Conservation (phyloP, 1,140 invertebrate species). For the Probaryconus sp. region DNA sequence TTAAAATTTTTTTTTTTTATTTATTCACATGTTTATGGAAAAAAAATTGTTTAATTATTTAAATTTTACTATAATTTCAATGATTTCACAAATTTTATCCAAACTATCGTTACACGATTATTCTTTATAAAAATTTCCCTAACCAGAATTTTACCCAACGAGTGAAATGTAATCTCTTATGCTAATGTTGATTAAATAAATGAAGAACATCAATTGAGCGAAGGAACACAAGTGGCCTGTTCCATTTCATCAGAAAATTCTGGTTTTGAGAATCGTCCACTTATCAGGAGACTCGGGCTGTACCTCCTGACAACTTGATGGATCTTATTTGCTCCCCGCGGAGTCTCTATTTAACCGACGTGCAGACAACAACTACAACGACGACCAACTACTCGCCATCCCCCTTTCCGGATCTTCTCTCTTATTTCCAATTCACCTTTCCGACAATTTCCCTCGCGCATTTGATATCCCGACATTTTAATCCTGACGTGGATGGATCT, state of each 20-base stretch:
- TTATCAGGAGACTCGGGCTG: constrained; percentile 49
- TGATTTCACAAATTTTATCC: no score
- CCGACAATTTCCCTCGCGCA: constrained; percentile 67
- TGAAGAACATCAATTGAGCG: constrained; percentile 42
- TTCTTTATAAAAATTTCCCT: no score
- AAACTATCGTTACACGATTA: no score
- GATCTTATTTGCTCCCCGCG: constrained; percentile 76
- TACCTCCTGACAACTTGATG: constrained; percentile 73
- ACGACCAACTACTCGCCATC: constrained; percentile 59
- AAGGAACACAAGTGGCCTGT: constrained; percentile 34
- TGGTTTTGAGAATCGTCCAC: constrained; percentile 52
- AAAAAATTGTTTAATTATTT: no score
- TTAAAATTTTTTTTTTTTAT: no score
- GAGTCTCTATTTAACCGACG: constrained; percentile 65
- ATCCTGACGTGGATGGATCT: constrained; percentile 78
- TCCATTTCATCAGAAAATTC: constrained; percentile 53
- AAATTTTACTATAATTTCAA: no score
- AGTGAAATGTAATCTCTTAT: no score
- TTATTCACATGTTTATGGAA: no score
- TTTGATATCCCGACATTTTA: constrained; percentile 76
- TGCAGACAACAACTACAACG: constrained; percentile 60
- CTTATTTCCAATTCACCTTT: constrained; percentile 64
- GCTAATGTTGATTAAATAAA: constrained; percentile 39
- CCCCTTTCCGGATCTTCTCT: constrained; percentile 56
- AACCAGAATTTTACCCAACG: no score